Evolutionary conservation across 2,888 invertebrate genomes (phyloP).

Genomic region (Cheiracanthium punctorium): DNA sequence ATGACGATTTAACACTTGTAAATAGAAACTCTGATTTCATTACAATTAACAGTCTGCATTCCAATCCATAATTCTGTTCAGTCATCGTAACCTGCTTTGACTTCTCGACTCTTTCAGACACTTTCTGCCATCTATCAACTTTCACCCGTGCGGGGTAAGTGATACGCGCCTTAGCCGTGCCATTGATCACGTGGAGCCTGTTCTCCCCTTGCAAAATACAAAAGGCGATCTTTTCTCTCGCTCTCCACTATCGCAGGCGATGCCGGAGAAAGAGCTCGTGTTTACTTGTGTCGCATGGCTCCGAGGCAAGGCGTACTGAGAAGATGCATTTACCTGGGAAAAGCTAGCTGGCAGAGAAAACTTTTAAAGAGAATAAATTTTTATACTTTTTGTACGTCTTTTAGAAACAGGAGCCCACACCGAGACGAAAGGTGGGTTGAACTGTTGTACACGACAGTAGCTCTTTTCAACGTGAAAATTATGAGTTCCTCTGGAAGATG

Average conservation of each 20-base stretch:
- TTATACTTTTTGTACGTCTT: neutral
- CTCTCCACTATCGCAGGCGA: neutral
- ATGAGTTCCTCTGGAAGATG: neutral
- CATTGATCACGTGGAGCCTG: constrained; percentile 34
- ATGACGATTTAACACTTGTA: too few relatives aligned
- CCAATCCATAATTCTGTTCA: too few relatives aligned
- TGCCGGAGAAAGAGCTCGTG: neutral
- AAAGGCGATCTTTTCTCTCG: constrained; percentile 1
- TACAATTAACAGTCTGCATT: too few relatives aligned
- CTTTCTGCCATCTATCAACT: constrained; percentile 9
- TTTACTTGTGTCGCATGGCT: constrained; percentile 26
- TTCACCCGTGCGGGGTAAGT: neutral
- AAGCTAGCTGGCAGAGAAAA: neutral
- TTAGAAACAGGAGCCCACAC: neutral
- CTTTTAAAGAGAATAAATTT: neutral
- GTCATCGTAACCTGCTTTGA: neutral
- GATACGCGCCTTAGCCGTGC: neutral
- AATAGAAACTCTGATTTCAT: too few relatives aligned
- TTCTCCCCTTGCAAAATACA: neutral
- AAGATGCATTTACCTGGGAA: neutral
- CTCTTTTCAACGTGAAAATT: constrained; percentile 5
- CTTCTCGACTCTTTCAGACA: neutral
- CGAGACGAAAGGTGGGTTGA: neutral
- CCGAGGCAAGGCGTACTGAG: constrained; percentile 3
- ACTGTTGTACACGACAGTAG: neutral